Evolutionary conservation across 1,140 invertebrate species (phyloP), one percentile per base, ranked within the genome.

Genomic region (Ruditapes philippinarum): DNA sequence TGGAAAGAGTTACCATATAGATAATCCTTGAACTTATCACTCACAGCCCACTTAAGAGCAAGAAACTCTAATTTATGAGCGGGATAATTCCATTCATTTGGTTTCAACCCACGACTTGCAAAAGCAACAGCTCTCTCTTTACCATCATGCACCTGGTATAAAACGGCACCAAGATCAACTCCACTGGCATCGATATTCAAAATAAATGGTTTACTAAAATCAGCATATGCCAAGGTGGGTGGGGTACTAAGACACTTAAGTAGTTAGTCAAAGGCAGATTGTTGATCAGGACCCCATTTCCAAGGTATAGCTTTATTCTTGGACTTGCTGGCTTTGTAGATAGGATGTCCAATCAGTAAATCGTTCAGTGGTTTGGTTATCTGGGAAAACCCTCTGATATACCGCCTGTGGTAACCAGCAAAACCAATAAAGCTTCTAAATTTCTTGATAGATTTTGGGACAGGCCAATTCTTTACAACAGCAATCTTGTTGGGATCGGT

Each of bases 21-120:
- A 60, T 88, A 88, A 79, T 90, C 78, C 49, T 84, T 31, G 42
- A 84, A 87, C 62, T 88, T 88, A 14, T 86, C 88, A 12, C 65
- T 82, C 12, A 89, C 57, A 22, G 76, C 81, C 87, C 42, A 79
- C 38, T 79, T 82, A 7, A 91, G 51, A 0, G 88, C 88, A 19
- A 90, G 36, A 28, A 82, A 87, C 38, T 90, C 83, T 12, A 76
- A 42, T n/a, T 90, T 85, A 49, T 87, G 57, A 3, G 79, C 4
- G 42, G n/a, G 74, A 54, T 78, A 78, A 33, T 49, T n/a, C 28
- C 49, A 45, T 33, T 78, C 74, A 51, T 19, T 49, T 0, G 22
- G 11, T 45, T 14, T 45, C 14, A 45, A 45, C 2, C 40, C 74
- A 22, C 40, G 12, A 42, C 74, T 78, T 14, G 74, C 74, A 78